phyloP scores from a whole-genome alignment of 2,797 vertebrate species.

The Diglossa cyanea region DNA sequence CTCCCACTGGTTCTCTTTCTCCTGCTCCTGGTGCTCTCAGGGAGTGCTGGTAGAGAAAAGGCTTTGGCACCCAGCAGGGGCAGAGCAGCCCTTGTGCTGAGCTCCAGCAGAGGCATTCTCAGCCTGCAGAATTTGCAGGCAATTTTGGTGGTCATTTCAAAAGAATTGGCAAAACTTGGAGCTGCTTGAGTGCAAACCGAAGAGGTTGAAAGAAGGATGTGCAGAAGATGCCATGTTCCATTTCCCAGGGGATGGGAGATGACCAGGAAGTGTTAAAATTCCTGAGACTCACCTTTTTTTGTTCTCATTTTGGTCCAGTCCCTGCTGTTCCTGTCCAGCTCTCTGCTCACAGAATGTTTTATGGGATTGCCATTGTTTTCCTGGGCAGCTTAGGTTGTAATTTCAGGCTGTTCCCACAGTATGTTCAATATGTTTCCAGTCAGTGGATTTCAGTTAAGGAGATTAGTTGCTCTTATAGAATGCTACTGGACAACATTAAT shows the following conservation, averaged over 20 bases:
- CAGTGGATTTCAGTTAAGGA: conserved; percentile 33
- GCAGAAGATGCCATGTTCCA: not conserved
- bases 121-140: not conserved
- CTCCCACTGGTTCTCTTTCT: not conserved
- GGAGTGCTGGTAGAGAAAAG: not conserved
- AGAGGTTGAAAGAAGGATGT: not conserved
- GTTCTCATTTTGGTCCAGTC: not conserved
- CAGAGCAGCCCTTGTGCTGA: fast-evolving
- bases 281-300: not conserved
- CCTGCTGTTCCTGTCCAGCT: not conserved
- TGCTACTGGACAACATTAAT: conserved; percentile 25
- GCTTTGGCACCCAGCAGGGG: fast-evolving
- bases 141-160: not conserved
- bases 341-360: not conserved
- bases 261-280: not conserved
- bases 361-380: not conserved
- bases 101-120: fast-evolving
- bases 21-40: not conserved
- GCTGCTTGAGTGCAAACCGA: not conserved
- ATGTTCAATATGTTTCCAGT: not conserved
- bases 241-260: not conserved
- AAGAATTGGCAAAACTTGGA: not conserved
- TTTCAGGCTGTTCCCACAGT: not conserved
- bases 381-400: not conserved
- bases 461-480: conserved; percentile 27